phyloP scores from a whole-genome alignment of 2,113 vertebrate species.

The Pao palembangensis region DNA sequence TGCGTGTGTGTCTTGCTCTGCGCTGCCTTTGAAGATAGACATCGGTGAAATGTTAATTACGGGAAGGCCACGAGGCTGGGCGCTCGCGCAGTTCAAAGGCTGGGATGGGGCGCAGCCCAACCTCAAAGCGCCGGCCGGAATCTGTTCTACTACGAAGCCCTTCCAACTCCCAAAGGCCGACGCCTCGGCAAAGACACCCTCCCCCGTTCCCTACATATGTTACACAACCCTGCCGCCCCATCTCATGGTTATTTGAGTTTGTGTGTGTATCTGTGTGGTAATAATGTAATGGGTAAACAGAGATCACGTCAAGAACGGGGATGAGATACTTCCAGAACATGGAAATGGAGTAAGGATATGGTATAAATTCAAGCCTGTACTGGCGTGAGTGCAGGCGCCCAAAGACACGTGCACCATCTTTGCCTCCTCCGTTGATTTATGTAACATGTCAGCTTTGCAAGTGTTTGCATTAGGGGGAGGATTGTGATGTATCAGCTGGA shows the following conservation, averaged over 20 bases:
- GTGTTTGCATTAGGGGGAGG: conserved; percentile 62
- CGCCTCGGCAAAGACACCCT: conserved; percentile 39
- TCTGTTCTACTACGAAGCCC: conserved; percentile 57
- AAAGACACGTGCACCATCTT: conserved; percentile 18
- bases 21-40: conserved; percentile 63
- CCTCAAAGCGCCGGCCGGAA: conserved; percentile 58
- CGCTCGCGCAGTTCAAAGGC: conserved; percentile 61
- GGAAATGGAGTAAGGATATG: not conserved
- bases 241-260: conserved; percentile 7
- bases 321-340: conserved; percentile 16
- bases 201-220: conserved; percentile 26
- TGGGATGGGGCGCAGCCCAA: conserved; percentile 37
- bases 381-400: conserved; percentile 5
- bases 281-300: conserved; percentile 66
- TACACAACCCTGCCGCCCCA: conserved; percentile 20
- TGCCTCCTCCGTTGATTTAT: conserved; percentile 63
- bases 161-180: conserved; percentile 42
- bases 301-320: conserved; percentile 56
- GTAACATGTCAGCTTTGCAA: conserved; percentile 56
- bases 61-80: conserved; percentile 43
- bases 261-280: conserved; percentile 38
- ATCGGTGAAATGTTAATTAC: conserved; percentile 66
- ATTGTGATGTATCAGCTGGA: conserved; percentile 61
- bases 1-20: conserved; percentile 24
- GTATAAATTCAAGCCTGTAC: not conserved